Percentiles rank a stretch among this genome's conserved stretches.
These are phyloP conservation scores for Bursaphelenchus mucronatus DNA, from an alignment of 1,140 invertebrate genomes.

Conservation along the genomic window DNA sequence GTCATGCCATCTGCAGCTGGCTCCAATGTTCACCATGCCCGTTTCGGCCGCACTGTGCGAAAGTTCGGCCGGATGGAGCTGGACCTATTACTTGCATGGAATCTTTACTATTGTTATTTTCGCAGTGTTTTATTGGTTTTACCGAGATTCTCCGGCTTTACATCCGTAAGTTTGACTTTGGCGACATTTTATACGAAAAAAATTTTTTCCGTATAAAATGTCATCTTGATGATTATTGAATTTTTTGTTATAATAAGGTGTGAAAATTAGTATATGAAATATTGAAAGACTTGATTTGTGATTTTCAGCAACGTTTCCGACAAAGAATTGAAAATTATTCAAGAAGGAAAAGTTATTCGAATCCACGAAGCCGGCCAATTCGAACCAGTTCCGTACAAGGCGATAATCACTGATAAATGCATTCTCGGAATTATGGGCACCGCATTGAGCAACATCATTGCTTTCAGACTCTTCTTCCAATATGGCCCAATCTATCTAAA, in stretches of 20 bases:
- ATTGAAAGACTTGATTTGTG: too few relatives aligned
- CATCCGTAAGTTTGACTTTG: neutral
- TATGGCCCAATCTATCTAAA: conserved; percentile 2
- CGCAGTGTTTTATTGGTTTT: conserved; percentile 17
- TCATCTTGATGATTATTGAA: too few relatives aligned
- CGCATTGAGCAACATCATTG: neutral
- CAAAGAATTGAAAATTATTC: conserved; percentile 12
- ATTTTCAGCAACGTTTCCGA: conserved; percentile 1
- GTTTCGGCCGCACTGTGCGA: conserved; percentile 17
- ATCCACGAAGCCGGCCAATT: conserved; percentile 2
- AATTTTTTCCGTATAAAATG: too few relatives aligned
- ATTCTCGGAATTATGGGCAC: neutral
- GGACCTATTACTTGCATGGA: conserved; percentile 23
- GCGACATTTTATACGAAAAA: too few relatives aligned
- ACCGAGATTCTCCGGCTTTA: conserved; percentile 20
- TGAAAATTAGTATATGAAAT: neutral
- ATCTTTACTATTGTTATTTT: conserved; percentile 11
- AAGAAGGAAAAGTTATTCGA: neutral
- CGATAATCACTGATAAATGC: conserved; percentile 13
- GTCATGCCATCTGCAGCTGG: conserved; percentile 19
- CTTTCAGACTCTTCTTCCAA: neutral
- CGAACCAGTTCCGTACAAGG: neutral
- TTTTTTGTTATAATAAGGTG: neutral
- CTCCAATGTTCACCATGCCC: conserved; percentile 21
- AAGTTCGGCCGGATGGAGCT: conserved; percentile 10